Conservation (phyloP, 2,113 vertebrate species). For the Tyrannus savana region DNA sequence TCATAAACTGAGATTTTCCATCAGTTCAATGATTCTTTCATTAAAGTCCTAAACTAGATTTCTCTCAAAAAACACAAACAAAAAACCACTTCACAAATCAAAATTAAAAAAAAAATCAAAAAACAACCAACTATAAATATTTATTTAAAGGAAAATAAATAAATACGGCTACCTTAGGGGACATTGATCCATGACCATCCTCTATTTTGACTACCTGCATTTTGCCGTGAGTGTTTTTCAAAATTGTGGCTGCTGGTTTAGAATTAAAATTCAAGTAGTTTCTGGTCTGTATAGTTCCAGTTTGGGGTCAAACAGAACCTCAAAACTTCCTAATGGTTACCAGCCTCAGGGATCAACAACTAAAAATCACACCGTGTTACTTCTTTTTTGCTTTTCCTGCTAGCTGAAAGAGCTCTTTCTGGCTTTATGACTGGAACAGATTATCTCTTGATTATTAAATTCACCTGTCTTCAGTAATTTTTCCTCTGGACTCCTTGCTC, state of each 20-base stretch:
- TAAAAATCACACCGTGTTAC: neutral
- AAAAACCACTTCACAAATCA: neutral
- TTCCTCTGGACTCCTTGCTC: neutral
- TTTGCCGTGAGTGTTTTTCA: neutral
- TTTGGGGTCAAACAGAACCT: neutral
- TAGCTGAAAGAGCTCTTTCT: neutral
- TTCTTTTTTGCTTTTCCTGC: neutral
- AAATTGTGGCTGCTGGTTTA: neutral
- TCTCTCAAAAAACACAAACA: neutral
- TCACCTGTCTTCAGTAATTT: neutral
- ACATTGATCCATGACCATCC: neutral
- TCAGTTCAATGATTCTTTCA: neutral
- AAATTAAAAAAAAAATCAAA: neutral
- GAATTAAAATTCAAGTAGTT: neutral
- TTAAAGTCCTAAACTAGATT: neutral
- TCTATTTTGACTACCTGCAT: neutral
- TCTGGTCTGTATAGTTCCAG: neutral
- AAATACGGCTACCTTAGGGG: neutral
- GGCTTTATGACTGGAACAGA: neutral
- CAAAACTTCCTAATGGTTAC: neutral
- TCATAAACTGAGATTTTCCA: neutral
- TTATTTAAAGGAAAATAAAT: neutral
- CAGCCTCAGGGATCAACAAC: neutral
- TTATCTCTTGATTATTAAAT: neutral
- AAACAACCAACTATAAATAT: neutral